Evolutionary conservation across 1,140 invertebrate species (phyloP), one percentile per base, ranked within the genome.

Genomic region (Aphelenchoides fujianensis): DNA sequence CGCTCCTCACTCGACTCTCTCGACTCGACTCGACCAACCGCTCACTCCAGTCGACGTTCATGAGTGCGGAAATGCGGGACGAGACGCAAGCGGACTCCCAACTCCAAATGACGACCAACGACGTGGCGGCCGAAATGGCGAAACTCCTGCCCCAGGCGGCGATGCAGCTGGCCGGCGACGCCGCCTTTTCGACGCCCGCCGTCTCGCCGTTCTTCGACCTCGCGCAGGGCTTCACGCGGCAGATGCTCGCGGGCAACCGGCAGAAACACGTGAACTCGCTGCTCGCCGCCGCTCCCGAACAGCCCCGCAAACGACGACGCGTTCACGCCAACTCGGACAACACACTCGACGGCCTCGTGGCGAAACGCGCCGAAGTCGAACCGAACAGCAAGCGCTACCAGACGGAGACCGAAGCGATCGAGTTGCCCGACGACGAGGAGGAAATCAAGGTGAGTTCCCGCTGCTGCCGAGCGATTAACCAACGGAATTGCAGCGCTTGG

Each of bases 341-440:
- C 69, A 83, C 81, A 3, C 66, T 83, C 2, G 81, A 83, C 70
- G 81, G 81, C 16, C 55, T 83, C 2, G 81, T 83, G n/a, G 81
- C 81, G 16, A 74, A 82, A 37, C 72, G 77, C 55, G 80, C 73
- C 32, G 82, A 84, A 48, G 54, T 80, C 19, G 77, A 79, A 34
- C 82, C 81, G 27, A 68, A 75, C n/a, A 67, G 70, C 31, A 82
- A 79, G 55, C 64, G 82, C 37, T 83, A 83, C 70, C 73, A 80
- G 28, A 74, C 72, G 19, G 82, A 83, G 66, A 79, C 69, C 19
- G 82, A 83, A 61, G 82, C 82, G 34, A 83, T 83, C 61, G 82
- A 83, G 55, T 63, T 82, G 16, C 82, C 82, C n/a, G 79, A 83
- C 66, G 82, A 83, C 69, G 82, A 84, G 37, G 54, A 67, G 16